Evolutionary conservation across 1,140 invertebrate species (phyloP), one percentile per base, ranked within the genome.

Genomic region (Drosophila yakuba): DNA sequence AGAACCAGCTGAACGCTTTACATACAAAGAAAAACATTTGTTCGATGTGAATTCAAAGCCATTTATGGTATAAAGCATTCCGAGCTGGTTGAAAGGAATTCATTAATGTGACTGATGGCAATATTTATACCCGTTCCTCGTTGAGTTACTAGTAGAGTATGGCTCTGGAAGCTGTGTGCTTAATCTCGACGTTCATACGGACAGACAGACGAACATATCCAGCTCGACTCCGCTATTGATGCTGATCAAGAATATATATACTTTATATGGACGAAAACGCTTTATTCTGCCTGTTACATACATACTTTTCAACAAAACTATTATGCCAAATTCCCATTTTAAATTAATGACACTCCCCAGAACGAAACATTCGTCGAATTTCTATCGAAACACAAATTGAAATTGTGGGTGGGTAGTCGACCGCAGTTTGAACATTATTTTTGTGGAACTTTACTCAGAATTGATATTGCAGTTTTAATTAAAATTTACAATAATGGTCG

Each of bases 401-500:
- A 61, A 74, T 48, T 69, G 11, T 59, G 28, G 17, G 14, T 23
- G 28, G 17, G 14, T 23, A 41, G 25, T 39, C 12, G 50, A 43
- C 20, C 20, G 39, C 45, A 77, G 36, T 59, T 62, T 32, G 15
- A 10, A 17, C 7, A 43, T 55, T 67, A 48, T 59, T 55, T 61
- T 44, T 39, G 25, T 32, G 32, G 39, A 14, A 64, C 28, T 17
- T 68, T 36, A n/a, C 28, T 39, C 7, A 23, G 43, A 35, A 20
- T 54, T 15, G 14, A 0, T 3, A 47, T 55, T 68, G 43, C 35
- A 60, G 73, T 68, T 81, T 81, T 81, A 77, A 77, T 74, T 74
- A 62, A 72, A 66, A 55, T 66, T 45, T 48, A 39, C 23, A 45
- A 71, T 32, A 32, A 2, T 32, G 15, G n/a, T 20, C 14, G 4